Evolutionary conservation across 2,888 invertebrate genomes (phyloP).

Genomic region (Tubulanus polymorphus): DNA sequence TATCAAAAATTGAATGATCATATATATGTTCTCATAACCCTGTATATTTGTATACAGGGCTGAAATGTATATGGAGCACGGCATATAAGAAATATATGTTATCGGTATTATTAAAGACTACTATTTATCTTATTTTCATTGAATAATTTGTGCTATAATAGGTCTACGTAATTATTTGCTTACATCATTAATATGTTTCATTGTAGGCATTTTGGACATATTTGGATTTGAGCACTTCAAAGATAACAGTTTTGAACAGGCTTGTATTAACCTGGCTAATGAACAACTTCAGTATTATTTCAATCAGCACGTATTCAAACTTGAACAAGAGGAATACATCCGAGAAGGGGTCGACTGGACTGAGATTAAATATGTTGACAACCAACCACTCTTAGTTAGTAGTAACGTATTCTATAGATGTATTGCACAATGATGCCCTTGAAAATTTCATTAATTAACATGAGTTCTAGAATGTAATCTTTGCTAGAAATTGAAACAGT

Average conservation of each 20-base stretch:
- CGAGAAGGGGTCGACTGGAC: constrained; percentile 48
- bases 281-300: constrained; percentile 52
- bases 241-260: constrained; percentile 51
- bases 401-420: not conserved
- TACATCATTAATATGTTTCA: not conserved
- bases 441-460: no score
- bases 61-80: no score
- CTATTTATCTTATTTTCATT: no score
- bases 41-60: no score
- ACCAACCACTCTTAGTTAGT: constrained; percentile 45
- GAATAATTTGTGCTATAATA: no score
- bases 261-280: constrained; percentile 51
- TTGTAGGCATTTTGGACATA: constrained; percentile 49
- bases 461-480: no score
- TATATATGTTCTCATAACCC: no score
- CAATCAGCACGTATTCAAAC: constrained; percentile 50
- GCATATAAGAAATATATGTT: no score
- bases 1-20: no score
- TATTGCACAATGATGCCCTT: not conserved
- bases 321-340: constrained; percentile 49
- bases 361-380: constrained; percentile 48
- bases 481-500: no score
- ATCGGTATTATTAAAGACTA: no score
- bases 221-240: constrained; percentile 53
- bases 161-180: not conserved